Evolutionary conservation across 1,140 invertebrate genomes (phyloP).

Genomic region (Drosophila kikkawai): DNA sequence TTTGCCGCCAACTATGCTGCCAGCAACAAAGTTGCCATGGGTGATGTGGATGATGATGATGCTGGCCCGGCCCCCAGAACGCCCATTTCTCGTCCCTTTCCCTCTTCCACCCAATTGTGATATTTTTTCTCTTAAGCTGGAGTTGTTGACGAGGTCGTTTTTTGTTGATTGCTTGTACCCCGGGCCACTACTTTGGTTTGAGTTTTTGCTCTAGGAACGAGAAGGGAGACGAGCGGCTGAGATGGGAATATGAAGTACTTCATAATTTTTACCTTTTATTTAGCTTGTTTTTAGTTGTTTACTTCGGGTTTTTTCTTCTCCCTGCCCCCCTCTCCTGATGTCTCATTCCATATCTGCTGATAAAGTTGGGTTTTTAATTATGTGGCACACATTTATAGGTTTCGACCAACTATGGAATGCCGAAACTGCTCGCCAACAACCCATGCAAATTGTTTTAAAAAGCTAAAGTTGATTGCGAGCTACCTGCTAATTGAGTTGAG

Average conservation of each 20-base stretch:
- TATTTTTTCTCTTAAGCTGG: slow-evolving; percentile 70
- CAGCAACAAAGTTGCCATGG: slow-evolving; percentile 81
- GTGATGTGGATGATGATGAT: slow-evolving; percentile 61
- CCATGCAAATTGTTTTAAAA: slow-evolving; percentile 32
- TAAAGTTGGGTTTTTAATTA: slow-evolving; percentile 79
- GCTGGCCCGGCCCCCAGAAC: slow-evolving; percentile 16
- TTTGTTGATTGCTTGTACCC: slow-evolving; percentile 74
- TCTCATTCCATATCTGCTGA: slow-evolving; percentile 49
- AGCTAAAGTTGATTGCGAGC: slow-evolving; percentile 14
- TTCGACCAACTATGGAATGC: slow-evolving; percentile 43
- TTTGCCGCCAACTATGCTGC: slow-evolving; percentile 64
- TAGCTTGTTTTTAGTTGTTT: slow-evolving; percentile 74
- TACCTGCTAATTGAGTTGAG: slow-evolving; percentile 1
- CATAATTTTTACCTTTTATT: slow-evolving; percentile 79
- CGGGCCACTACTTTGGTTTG: slow-evolving; percentile 58
- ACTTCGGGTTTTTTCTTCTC: slow-evolving; percentile 41
- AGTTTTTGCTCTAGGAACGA: slow-evolving; percentile 33
- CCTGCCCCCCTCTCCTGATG: slow-evolving; percentile 17
- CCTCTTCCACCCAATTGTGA: slow-evolving; percentile 56
- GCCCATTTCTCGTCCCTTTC: neutral
- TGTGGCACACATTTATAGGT: slow-evolving; percentile 58
- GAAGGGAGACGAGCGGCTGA: neutral
- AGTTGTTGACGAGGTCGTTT: slow-evolving; percentile 81
- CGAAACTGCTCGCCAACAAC: slow-evolving; percentile 4
- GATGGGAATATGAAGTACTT: slow-evolving; percentile 72